Conservation (phyloP, 2,888 invertebrate species). For the Argynnis bischoffii region DNA sequence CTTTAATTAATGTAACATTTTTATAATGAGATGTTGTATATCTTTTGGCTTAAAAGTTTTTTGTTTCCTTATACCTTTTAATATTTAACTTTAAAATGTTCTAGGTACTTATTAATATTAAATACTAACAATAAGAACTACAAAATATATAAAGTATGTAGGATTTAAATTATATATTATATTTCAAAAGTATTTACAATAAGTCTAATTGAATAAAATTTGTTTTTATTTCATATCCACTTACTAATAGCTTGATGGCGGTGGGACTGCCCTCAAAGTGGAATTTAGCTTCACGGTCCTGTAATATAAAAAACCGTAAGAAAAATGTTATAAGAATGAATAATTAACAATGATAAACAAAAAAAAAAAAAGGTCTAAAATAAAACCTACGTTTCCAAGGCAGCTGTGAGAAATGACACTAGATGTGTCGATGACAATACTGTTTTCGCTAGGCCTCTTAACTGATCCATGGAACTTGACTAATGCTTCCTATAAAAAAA, state of each 20-base stretch:
- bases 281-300: slow-evolving; percentile 70
- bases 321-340: background rate
- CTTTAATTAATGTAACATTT: too few species aligned
- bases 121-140: too few species aligned
- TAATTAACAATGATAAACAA: background rate
- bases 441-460: slow-evolving; percentile 54
- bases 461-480: slow-evolving; percentile 57
- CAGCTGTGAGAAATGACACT: slow-evolving; percentile 60
- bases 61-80: too few species aligned
- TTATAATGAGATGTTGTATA: too few species aligned
- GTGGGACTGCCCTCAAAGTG: slow-evolving; percentile 64
- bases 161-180: background rate
- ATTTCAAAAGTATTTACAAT: too few species aligned
- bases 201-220: too few species aligned
- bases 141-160: too few species aligned
- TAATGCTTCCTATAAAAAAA: slow-evolving; percentile 58
- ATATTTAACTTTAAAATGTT: too few species aligned
- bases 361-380: background rate
- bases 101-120: too few species aligned
- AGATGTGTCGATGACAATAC: slow-evolving; percentile 60
- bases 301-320: slow-evolving; percentile 34
- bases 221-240: too few species aligned
- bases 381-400: slow-evolving; percentile 62
- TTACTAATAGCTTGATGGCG: slow-evolving; percentile 66
- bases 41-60: too few species aligned